Evolutionary conservation across 2,113 vertebrate genomes (phyloP).

Genomic region (Syrrhaptes paradoxus): DNA sequence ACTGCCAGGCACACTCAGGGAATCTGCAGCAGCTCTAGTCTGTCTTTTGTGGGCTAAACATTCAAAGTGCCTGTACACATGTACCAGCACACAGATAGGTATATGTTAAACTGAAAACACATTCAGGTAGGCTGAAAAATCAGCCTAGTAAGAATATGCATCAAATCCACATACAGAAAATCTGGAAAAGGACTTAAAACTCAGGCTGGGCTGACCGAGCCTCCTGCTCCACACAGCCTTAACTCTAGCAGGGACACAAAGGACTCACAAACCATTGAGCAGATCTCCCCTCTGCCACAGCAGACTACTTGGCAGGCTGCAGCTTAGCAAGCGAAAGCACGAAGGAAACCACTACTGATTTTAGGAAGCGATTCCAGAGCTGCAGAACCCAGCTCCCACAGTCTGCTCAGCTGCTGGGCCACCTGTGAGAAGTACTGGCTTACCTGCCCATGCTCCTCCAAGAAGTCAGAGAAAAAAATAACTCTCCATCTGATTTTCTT

Average conservation of each 20-base stretch:
- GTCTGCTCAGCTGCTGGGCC: not conserved
- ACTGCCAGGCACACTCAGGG: not conserved
- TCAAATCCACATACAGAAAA: not conserved
- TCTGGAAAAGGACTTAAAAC: not conserved
- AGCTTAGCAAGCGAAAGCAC: not conserved
- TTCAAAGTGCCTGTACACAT: rapidly evolving
- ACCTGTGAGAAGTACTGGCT: not conserved
- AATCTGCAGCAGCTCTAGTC: not conserved
- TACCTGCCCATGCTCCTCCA: not conserved
- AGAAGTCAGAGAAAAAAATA: not conserved
- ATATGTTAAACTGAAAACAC: not conserved
- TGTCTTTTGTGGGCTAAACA: not conserved
- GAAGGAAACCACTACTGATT: not conserved
- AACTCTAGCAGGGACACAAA: not conserved
- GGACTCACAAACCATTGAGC: not conserved
- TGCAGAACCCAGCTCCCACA: not conserved
- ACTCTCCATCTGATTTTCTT: not conserved
- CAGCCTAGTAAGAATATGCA: not conserved
- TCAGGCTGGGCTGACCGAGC: rapidly evolving
- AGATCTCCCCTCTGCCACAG: not conserved
- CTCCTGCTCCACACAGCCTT: not conserved
- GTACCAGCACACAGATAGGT: not conserved
- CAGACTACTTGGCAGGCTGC: not conserved
- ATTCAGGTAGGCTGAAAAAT: not conserved
- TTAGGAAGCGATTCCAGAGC: not conserved